These are phyloP conservation scores for Pseudotriccus pelzelni DNA, from an alignment of 2,797 vertebrate genomes.

Conservation along the genomic window DNA sequence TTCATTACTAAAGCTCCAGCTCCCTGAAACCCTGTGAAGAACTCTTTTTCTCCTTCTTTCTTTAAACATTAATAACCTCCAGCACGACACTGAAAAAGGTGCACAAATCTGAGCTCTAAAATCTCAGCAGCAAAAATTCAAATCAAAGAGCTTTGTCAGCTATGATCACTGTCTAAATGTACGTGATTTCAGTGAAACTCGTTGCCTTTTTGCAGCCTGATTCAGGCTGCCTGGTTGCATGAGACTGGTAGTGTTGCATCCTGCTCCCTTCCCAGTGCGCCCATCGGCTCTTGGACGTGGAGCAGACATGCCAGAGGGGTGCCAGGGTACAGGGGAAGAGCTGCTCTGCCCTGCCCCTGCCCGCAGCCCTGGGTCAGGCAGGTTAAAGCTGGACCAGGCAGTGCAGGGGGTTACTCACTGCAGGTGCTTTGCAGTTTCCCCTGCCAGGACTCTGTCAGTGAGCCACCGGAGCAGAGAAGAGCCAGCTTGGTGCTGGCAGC, in stretches of 20 bases:
- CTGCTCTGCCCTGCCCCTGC: not conserved
- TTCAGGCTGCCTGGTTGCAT: fast-evolving
- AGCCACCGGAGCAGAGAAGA: not conserved
- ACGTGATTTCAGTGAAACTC: not conserved
- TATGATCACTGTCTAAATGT: not conserved
- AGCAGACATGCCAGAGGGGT: fast-evolving
- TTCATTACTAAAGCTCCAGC: conserved; percentile 2
- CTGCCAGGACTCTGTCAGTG: not conserved
- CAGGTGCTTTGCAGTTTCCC: not conserved
- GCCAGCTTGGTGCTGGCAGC: fast-evolving
- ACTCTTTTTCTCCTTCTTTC: not conserved
- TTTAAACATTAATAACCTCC: not conserved
- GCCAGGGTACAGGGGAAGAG: not conserved
- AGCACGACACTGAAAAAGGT: not conserved
- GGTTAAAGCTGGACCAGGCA: not conserved
- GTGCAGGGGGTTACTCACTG: not conserved
- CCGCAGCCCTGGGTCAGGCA: not conserved
- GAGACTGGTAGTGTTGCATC: not conserved
- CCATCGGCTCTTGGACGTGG: fast-evolving
- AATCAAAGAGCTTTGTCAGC: not conserved
- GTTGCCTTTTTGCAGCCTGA: not conserved
- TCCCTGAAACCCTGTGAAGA: not conserved
- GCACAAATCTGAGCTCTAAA: not conserved
- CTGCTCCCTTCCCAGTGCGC: not conserved
- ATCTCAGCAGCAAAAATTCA: not conserved